These are phyloP conservation scores for Nezara viridula DNA, from an alignment of 2,888 invertebrate species.

Conservation along the genomic window DNA sequence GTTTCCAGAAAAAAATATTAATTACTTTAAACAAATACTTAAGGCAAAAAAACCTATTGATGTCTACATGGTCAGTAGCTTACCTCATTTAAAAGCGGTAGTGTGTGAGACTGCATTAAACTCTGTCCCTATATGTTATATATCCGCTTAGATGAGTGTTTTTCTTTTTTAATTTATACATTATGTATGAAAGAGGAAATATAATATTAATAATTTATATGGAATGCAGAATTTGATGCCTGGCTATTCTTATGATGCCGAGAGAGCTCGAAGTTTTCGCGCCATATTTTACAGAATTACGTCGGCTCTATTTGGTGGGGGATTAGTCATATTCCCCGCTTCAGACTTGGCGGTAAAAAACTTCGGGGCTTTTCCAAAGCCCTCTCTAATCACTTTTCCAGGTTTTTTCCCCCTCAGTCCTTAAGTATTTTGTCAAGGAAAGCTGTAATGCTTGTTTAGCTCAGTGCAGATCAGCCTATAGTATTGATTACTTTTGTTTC, in stretches of 20 bases:
- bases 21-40: too few relatives aligned
- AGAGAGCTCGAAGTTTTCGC: neutral
- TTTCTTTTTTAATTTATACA: too few relatives aligned
- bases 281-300: constrained; percentile 44
- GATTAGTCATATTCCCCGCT: constrained; percentile 41
- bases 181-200: too few relatives aligned
- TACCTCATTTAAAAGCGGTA: too few relatives aligned
- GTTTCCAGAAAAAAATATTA: too few relatives aligned
- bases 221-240: neutral
- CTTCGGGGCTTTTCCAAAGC: constrained; percentile 42
- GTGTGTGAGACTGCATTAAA: too few relatives aligned
- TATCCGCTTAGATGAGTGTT: too few relatives aligned
- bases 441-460: neutral
- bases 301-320: constrained; percentile 38
- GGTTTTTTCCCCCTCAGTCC: neutral
- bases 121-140: too few relatives aligned
- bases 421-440: neutral
- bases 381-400: constrained; percentile 12
- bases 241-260: neutral
- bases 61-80: too few relatives aligned
- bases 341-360: neutral
- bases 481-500: too few relatives aligned
- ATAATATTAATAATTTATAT: too few relatives aligned
- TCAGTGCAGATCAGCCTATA: neutral
- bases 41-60: too few relatives aligned